Evolutionary conservation across 2,797 vertebrate genomes (phyloP).

Genomic region (Neopelma chrysocephalum): DNA sequence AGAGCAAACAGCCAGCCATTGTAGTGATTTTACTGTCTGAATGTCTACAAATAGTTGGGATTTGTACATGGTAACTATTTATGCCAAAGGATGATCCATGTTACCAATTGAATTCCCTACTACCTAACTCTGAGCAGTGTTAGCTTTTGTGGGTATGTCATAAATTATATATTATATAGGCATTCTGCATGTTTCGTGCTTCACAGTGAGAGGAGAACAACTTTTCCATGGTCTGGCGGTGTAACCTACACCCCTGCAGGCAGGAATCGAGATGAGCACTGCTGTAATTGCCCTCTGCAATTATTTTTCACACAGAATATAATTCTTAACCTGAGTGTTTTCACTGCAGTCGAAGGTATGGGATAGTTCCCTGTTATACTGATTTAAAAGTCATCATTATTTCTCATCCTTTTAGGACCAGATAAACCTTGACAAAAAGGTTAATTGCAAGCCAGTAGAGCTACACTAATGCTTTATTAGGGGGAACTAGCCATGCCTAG

Average conservation of each 20-base stretch:
- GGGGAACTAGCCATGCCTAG: slow-evolving; percentile 12
- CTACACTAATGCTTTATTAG: slow-evolving; percentile 73
- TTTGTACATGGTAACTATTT: background rate
- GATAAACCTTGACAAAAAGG: slow-evolving; percentile 68
- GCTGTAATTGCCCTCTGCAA: slow-evolving; percentile 44
- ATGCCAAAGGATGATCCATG: background rate
- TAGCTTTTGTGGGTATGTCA: background rate
- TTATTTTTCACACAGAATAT: background rate
- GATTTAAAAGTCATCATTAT: slow-evolving; percentile 69
- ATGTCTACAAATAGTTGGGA: background rate
- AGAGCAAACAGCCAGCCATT: background rate
- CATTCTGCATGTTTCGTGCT: background rate
- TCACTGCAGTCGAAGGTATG: slow-evolving; percentile 45
- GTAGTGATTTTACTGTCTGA: background rate
- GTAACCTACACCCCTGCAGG: background rate
- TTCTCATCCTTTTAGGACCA: slow-evolving; percentile 72
- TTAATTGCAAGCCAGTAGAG: slow-evolving; percentile 72
- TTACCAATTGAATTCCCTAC: background rate
- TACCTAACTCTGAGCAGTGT: background rate
- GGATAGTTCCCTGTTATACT: slow-evolving; percentile 44
- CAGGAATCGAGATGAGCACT: background rate
- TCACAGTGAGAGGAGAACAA: background rate
- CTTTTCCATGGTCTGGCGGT: background rate
- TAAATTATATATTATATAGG: background rate
- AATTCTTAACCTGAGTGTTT: slow-evolving; percentile 63